A percentile compares a stretch with the other conserved stretches of the same genome.
These are phyloP conservation scores for Craterocephalus amniculus DNA, from an alignment of 2,797 vertebrate species.

Conservation along the genomic window DNA sequence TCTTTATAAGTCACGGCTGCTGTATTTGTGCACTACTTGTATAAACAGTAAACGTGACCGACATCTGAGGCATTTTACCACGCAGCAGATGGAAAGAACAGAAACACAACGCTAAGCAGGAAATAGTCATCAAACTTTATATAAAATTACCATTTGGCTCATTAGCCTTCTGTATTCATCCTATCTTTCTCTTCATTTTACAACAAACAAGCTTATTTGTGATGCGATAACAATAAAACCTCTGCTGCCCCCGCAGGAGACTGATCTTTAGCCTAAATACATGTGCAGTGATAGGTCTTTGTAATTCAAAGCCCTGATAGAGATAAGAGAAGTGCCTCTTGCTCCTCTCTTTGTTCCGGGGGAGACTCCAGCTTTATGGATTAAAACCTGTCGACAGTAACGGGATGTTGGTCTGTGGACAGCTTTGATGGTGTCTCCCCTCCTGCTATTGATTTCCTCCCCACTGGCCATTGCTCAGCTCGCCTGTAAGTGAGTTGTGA, in stretches of 20 bases:
- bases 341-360: slow-evolving; percentile 58
- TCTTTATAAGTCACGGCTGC: background rate
- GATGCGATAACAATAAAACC: slow-evolving; percentile 27
- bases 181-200: background rate
- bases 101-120: background rate
- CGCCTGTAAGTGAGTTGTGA: slow-evolving; percentile 78
- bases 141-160: background rate
- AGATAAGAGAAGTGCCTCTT: slow-evolving; percentile 56
- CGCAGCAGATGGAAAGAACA: background rate
- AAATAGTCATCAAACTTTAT: background rate
- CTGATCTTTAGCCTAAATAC: slow-evolving; percentile 22
- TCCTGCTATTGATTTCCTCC: slow-evolving; percentile 78
- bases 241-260: slow-evolving; percentile 20
- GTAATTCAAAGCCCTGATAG: slow-evolving; percentile 60
- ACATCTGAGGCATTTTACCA: background rate
- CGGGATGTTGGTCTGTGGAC: slow-evolving; percentile 69
- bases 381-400: slow-evolving; percentile 72
- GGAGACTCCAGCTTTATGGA: slow-evolving; percentile 70
- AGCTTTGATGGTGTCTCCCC: slow-evolving; percentile 79
- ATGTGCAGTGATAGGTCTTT: slow-evolving; percentile 38
- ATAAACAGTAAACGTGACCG: background rate
- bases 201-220: slow-evolving; percentile 24
- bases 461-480: slow-evolving; percentile 77
- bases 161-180: background rate
- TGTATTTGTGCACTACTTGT: background rate